These are phyloP conservation scores for Penelope pileata DNA, from an alignment of 2,113 vertebrate genomes.

Conservation along the genomic window DNA sequence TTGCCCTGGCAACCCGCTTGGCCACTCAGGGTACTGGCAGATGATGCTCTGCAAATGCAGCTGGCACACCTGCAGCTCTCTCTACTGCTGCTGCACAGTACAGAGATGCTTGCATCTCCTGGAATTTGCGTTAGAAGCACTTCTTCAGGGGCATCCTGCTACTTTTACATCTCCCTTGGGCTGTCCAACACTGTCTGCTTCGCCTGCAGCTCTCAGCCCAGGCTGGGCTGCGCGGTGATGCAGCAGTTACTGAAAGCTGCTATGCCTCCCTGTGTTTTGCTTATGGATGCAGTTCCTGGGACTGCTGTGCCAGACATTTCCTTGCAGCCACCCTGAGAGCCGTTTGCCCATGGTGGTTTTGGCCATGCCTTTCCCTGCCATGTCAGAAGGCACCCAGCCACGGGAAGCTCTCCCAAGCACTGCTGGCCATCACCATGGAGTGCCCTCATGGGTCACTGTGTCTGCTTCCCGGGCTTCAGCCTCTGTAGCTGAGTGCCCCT, in stretches of 20 bases:
- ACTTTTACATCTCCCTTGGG: background rate
- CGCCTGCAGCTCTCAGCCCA: background rate
- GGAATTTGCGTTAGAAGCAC: accelerated
- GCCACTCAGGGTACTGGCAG: background rate
- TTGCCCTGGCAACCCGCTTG: accelerated
- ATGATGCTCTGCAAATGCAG: accelerated
- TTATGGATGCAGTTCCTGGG: background rate
- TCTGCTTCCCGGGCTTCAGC: accelerated
- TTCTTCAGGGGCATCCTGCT: background rate
- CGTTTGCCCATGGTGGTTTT: accelerated
- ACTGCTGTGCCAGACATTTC: background rate
- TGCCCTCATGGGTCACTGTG: accelerated
- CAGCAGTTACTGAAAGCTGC: accelerated
- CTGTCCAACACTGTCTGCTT: accelerated
- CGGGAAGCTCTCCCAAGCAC: background rate
- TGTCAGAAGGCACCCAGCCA: background rate
- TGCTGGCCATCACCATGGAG: accelerated
- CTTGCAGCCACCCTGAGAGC: background rate
- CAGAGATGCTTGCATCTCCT: background rate
- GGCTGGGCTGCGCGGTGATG: background rate
- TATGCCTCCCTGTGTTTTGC: background rate
- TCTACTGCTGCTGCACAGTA: accelerated
- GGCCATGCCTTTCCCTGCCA: accelerated
- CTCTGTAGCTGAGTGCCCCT: background rate
- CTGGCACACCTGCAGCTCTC: accelerated